phyloP scores from a whole-genome alignment of 2,888 invertebrate species.

The Mythimna loreyi region DNA sequence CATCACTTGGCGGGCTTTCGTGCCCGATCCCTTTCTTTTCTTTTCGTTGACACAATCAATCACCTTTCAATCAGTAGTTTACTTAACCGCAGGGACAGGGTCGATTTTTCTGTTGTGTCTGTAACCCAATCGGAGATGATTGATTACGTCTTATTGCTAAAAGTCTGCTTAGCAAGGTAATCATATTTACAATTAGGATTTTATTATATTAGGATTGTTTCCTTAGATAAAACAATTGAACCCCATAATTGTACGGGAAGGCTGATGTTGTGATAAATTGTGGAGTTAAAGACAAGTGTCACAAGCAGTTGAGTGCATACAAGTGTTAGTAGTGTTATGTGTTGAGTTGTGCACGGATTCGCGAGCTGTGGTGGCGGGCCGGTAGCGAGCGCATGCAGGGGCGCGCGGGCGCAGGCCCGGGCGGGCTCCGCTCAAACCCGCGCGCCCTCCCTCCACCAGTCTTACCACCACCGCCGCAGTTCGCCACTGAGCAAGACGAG shows the following conservation, averaged over 20 bases:
- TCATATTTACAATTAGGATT: not conserved
- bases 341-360: conserved; percentile 58
- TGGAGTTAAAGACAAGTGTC: conserved; percentile 34
- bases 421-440: conserved; percentile 88
- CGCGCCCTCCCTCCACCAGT: conserved; percentile 88
- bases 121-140: conserved; percentile 69
- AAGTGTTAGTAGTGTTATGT: conserved; percentile 65
- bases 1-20: conserved; percentile 51
- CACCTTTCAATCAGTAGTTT: conserved; percentile 75
- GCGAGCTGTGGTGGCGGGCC: conserved; percentile 77
- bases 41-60: conserved; percentile 72
- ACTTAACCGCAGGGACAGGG: conserved; percentile 61
- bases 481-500: conserved; percentile 85
- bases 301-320: conserved; percentile 38
- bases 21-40: conserved; percentile 64
- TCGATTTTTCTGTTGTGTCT: conserved; percentile 70
- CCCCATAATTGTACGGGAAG: conserved; percentile 8
- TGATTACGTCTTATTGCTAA: conserved; percentile 60
- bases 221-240: not conserved
- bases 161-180: conserved; percentile 6
- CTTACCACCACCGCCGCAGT: conserved; percentile 87
- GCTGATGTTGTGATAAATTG: conserved; percentile 56
- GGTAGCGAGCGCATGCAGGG: conserved; percentile 88
- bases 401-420: conserved; percentile 88
- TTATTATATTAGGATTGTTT: not conserved